Conservation (phyloP, 2,888 invertebrate species). For the Calliopum simillimum region DNA sequence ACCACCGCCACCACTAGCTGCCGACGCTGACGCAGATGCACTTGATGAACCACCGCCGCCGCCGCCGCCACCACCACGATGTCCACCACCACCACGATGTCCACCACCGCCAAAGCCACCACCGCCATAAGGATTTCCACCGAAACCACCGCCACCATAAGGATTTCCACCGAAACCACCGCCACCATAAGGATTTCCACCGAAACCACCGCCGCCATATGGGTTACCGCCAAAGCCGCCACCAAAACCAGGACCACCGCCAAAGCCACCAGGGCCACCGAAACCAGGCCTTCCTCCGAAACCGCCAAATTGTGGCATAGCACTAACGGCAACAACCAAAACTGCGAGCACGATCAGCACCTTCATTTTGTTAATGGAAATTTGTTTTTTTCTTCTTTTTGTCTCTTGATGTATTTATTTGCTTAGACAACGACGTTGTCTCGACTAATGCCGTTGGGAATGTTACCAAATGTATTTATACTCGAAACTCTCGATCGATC, state of each 20-base stretch:
- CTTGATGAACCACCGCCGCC: constrained; percentile 35
- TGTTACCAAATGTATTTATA: constrained; percentile 52
- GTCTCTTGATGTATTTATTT: constrained; percentile 7
- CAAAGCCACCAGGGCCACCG: constrained; percentile 29
- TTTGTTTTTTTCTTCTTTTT: background rate
- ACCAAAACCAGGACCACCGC: constrained; percentile 30
- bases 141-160: constrained; percentile 32
- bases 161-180: constrained; percentile 17
- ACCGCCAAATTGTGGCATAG: constrained; percentile 51
- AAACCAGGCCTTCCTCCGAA: constrained; percentile 34
- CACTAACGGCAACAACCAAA: constrained; percentile 52
- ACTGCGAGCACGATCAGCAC: constrained; percentile 55
- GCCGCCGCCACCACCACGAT: constrained; percentile 32
- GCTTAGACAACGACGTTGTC: background rate
- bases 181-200: constrained; percentile 15
- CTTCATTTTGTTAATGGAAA: constrained; percentile 52
- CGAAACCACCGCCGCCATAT: constrained; percentile 35
- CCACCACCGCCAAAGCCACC: constrained; percentile 27
- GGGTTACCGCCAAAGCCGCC: constrained; percentile 29
- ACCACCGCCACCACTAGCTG: constrained; percentile 34
- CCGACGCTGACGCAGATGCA: constrained; percentile 23
- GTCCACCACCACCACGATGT: constrained; percentile 24
- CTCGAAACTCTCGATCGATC: constrained; percentile 5
- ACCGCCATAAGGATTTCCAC: constrained; percentile 9
- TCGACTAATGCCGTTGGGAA: constrained; percentile 48